Evolutionary conservation across 2,888 invertebrate genomes (phyloP).

Genomic region (Caenorhabditis sulstoni): DNA sequence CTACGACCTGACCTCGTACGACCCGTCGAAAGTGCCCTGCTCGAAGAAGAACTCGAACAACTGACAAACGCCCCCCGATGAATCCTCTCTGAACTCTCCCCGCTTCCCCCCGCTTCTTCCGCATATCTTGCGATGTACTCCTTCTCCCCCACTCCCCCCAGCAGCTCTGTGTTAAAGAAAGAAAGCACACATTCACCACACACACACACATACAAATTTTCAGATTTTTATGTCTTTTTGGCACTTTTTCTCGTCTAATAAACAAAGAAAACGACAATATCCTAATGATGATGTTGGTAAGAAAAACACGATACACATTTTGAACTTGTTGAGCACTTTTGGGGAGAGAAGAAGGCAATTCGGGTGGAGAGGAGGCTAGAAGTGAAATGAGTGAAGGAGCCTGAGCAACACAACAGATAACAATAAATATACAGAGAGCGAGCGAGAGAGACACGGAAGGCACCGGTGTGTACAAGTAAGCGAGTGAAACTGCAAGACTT

Average conservation of each 20-base stretch:
- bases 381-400: constrained; percentile 53
- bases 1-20: constrained; percentile 60
- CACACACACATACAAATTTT: constrained; percentile 16
- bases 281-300: constrained; percentile 37
- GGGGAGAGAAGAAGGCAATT: constrained; percentile 37
- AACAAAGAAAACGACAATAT: constrained; percentile 21
- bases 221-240: constrained; percentile 29
- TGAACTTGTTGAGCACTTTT: constrained; percentile 56
- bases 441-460: no score
- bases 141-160: constrained; percentile 17
- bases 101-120: constrained; percentile 1
- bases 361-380: constrained; percentile 25
- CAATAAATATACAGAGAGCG: constrained; percentile 56
- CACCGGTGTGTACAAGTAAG: constrained; percentile 57
- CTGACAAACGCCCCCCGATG: constrained; percentile 5
- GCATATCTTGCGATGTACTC: constrained; percentile 44
- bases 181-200: background rate
- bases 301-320: constrained; percentile 46
- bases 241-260: constrained; percentile 37
- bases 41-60: constrained; percentile 52
- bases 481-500: constrained; percentile 51
- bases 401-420: constrained; percentile 49
- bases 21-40: constrained; percentile 45
- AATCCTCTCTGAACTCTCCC: constrained; percentile 20
- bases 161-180: constrained; percentile 45